phyloP scores from a whole-genome alignment of 2,113 vertebrate genomes.

The Hyaena hyaena region DNA sequence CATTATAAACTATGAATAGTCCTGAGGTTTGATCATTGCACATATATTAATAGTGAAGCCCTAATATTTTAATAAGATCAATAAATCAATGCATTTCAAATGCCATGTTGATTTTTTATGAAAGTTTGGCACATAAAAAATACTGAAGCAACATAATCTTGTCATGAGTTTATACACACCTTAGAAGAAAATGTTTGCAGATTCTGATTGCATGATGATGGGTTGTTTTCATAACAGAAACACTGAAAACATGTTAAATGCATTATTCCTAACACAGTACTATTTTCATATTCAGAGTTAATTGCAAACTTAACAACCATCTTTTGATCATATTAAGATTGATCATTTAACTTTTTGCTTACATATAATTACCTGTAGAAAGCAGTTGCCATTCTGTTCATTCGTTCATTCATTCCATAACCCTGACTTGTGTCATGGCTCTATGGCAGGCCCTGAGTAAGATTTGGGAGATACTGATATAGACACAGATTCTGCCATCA shows the following conservation, averaged over 20 bases:
- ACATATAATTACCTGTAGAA: conserved; percentile 48
- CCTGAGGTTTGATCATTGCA: neutral
- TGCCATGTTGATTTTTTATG: neutral
- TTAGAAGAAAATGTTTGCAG: conserved; percentile 61
- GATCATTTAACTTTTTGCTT: conserved; percentile 61
- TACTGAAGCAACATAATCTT: conserved; percentile 34
- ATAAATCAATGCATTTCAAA: neutral
- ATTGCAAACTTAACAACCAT: conserved; percentile 62
- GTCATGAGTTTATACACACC: conserved; percentile 41
- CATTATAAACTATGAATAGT: neutral
- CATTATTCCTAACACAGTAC: conserved; percentile 45
- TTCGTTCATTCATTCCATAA: conserved; percentile 41
- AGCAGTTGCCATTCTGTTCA: conserved; percentile 41
- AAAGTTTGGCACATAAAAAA: conserved; percentile 34
- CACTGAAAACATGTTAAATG: conserved; percentile 15
- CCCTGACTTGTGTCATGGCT: neutral
- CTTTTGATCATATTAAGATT: conserved; percentile 49
- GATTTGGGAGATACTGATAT: neutral
- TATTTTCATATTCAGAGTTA: conserved; percentile 66
- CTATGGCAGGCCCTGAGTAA: neutral
- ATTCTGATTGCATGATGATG: conserved; percentile 64
- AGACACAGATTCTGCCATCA: neutral
- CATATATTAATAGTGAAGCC: neutral
- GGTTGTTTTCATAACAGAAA: conserved; percentile 62
- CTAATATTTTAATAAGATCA: conserved; percentile 3